phyloP scores from a whole-genome alignment of 1,140 invertebrate genomes.

The Phenacoccus solenopsis region DNA sequence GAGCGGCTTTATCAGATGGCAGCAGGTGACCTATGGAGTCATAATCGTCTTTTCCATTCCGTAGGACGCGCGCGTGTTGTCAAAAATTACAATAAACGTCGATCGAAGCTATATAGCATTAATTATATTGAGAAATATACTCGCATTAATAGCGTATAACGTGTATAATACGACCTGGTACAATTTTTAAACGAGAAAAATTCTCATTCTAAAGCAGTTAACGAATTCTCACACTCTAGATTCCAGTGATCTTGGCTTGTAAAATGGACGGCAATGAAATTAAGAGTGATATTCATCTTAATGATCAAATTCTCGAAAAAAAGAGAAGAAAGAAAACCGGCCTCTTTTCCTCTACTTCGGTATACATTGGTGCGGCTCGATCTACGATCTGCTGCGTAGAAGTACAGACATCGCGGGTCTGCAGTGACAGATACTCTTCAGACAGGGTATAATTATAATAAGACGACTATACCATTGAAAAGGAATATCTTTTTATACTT shows the following conservation, averaged over 20 bases:
- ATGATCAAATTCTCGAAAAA: too few species aligned
- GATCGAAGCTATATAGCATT: background rate
- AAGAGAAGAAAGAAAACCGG: background rate
- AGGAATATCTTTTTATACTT: background rate
- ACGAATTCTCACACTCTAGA: too few species aligned
- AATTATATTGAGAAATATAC: background rate
- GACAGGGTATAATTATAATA: conserved; percentile 17
- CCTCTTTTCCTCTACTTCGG: background rate
- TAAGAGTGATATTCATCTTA: too few species aligned
- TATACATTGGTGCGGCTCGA: background rate
- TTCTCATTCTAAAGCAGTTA: too few species aligned
- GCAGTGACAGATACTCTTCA: background rate
- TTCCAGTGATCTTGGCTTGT: too few species aligned
- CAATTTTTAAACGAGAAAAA: too few species aligned
- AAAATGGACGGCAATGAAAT: too few species aligned
- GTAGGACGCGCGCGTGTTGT: conserved; percentile 5
- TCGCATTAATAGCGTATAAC: background rate
- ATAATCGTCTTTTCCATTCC: background rate
- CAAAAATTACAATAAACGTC: background rate
- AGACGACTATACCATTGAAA: background rate
- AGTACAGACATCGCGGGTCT: background rate
- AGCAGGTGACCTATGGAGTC: conserved; percentile 9
- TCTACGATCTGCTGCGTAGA: too few species aligned
- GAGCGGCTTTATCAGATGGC: background rate
- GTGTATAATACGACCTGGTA: too few species aligned